A percentile compares a stretch with the other conserved stretches of the same genome.
Conservation (phyloP, 2,113 vertebrate genomes). For the Bujurquina vittata region DNA sequence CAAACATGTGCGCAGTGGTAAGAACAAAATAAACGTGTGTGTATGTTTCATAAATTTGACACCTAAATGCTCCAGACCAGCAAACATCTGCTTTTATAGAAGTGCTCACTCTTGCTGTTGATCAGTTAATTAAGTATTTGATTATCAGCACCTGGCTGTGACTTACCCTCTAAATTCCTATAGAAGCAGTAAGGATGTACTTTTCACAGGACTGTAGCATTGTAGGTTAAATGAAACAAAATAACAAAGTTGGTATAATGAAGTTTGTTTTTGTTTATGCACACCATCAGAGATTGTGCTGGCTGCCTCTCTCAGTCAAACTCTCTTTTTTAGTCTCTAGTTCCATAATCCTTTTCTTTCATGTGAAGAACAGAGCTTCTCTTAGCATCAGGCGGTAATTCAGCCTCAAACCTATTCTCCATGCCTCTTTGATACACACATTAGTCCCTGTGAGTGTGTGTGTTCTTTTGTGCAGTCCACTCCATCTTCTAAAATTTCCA, state of each 20-base stretch:
- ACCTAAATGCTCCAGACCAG: neutral
- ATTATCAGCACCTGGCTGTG: too few relatives aligned
- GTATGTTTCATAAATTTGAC: neutral
- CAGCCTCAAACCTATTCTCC: conserved; percentile 75
- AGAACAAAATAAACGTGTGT: neutral
- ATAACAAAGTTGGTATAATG: neutral
- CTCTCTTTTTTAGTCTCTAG: conserved; percentile 41
- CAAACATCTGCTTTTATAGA: neutral
- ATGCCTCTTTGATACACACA: conserved; percentile 75
- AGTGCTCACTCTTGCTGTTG: neutral
- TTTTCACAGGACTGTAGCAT: neutral
- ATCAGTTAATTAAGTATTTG: too few relatives aligned
- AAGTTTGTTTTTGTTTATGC: conserved; percentile 11
- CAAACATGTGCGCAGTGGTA: too few relatives aligned
- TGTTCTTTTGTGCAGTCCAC: conserved; percentile 66
- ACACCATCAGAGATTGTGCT: conserved; percentile 14
- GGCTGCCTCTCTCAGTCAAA: conserved; percentile 36
- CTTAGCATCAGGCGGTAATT: conserved; percentile 67
- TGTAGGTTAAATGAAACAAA: neutral
- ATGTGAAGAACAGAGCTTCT: conserved; percentile 61
- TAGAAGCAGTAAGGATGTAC: too few relatives aligned
- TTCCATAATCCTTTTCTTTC: conserved; percentile 68
- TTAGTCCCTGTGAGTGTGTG: conserved; percentile 66
- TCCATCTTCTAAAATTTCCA: conserved; percentile 79
- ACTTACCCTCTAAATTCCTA: too few relatives aligned